Evolutionary conservation across 2,113 vertebrate genomes (phyloP), one percentile per base, ranked within the genome.

Genomic region (Fulica atra): DNA sequence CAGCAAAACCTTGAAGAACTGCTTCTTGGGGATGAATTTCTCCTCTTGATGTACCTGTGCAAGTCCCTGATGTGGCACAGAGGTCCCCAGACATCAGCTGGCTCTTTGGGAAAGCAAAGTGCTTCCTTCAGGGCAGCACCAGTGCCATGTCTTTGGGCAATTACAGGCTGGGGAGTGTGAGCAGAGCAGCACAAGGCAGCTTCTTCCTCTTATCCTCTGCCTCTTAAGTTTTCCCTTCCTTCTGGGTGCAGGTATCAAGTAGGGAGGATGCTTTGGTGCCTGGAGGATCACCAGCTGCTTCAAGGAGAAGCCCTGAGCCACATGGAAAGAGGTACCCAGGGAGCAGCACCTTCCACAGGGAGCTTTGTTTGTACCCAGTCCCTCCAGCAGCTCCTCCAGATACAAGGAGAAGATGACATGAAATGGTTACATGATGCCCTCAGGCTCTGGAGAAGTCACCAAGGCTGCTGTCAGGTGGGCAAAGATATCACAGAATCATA

Each of bases 401-500:
- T 60, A 17, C 1, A 2, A 63, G 48, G 21, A 2, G 0, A 93
- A 50, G 66, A n/a, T 11, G 63, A 68, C 29, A 31, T 12, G 0
- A 57, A 78, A 81, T 1, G 1, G 13, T 8, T 46, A n/a, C 12
- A 0, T 0, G 0, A 33, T 1, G 3, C 74, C 16, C 16, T 1
- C 13, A 12, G 73, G 74, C 54, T 80, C 46, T 33, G 0, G 0
- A 29, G 3, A 26, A 29, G 60, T 8, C 79, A 28, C 51, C 57
- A 29, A 79, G 84, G 35, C 24, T 16, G 14, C 48, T 73, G 79
- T 25, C 61, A n/a, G 46, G 68, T 36, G 69, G 44, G 42, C 35
- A 92, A 69, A 81, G 40, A 15, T 6, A 71, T 48, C 38, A 46
- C 44, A 46, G 42, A 44, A 44, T 44, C 16, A 44, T 17, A 44